Percentiles rank a stretch among this genome's conserved stretches.
Evolutionary conservation across 2,113 vertebrate genomes (phyloP).

Genomic region (Serinus canaria): DNA sequence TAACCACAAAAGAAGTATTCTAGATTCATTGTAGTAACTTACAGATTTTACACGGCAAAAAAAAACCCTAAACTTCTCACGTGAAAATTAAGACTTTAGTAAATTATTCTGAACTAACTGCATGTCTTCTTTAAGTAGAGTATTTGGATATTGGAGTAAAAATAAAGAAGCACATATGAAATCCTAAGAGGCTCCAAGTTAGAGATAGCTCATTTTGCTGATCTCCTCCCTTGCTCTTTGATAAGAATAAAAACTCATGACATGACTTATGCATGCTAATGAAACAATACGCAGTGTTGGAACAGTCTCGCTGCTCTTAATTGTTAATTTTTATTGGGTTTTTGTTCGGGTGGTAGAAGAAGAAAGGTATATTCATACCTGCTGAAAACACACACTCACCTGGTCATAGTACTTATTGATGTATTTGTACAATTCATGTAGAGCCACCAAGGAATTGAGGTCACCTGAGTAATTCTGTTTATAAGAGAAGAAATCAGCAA

Average conservation of each 20-base stretch:
- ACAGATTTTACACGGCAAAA: background rate
- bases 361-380: background rate
- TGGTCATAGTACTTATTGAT: constrained; percentile 99
- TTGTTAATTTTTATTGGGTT: background rate
- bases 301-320: background rate
- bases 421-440: constrained; percentile 98
- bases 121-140: background rate
- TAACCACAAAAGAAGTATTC: background rate
- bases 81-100: background rate
- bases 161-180: fast-evolving
- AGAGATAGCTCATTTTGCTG: background rate
- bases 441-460: constrained; percentile 92
- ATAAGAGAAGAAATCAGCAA: constrained; percentile 5
- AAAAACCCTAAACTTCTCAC: background rate
- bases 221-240: background rate
- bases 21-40: background rate
- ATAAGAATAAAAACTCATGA: background rate
- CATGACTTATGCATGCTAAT: background rate
- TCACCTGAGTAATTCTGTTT: constrained; percentile 93
- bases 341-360: background rate
- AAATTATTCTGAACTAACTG: background rate
- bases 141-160: background rate
- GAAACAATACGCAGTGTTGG: background rate
- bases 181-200: background rate
- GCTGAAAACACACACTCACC: constrained; percentile 72